Conservation (phyloP, 2,888 invertebrate species). For the Lasiommata megera region DNA sequence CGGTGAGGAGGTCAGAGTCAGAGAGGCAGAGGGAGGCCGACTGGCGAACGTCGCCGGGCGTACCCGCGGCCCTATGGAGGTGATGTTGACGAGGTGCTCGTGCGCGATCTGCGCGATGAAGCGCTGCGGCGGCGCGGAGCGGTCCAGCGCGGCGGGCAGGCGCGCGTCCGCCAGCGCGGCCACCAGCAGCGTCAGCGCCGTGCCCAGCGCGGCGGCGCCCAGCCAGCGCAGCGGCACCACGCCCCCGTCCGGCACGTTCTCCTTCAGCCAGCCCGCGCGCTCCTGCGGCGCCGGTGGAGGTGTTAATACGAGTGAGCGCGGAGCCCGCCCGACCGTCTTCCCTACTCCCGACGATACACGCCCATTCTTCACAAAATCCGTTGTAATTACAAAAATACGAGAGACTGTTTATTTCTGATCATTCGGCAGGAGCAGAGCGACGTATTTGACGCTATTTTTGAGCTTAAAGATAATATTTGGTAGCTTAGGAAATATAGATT, state of each 20-base stretch:
- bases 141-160: slow-evolving; percentile 77
- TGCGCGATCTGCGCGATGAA: slow-evolving; percentile 83
- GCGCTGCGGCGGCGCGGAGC: slow-evolving; percentile 36
- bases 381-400: too few relatives aligned
- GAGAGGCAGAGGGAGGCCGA: too few relatives aligned
- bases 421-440: too few relatives aligned
- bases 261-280: slow-evolving; percentile 43
- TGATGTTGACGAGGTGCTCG: slow-evolving; percentile 83
- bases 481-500: too few relatives aligned
- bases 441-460: too few relatives aligned
- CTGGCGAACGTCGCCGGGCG: neutral
- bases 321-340: too few relatives aligned
- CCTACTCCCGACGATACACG: too few relatives aligned
- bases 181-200: slow-evolving; percentile 72
- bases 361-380: too few relatives aligned
- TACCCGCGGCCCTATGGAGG: slow-evolving; percentile 82
- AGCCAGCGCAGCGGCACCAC: slow-evolving; percentile 56
- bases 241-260: slow-evolving; percentile 42
- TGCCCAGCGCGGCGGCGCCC: slow-evolving; percentile 69
- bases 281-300: neutral
- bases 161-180: slow-evolving; percentile 80
- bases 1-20: too few relatives aligned
- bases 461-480: too few relatives aligned
- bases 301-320: too few relatives aligned
- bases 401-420: too few relatives aligned